These are phyloP conservation scores for Drosophila buzzatii DNA, from an alignment of 2,888 invertebrate genomes.

Conservation along the genomic window DNA sequence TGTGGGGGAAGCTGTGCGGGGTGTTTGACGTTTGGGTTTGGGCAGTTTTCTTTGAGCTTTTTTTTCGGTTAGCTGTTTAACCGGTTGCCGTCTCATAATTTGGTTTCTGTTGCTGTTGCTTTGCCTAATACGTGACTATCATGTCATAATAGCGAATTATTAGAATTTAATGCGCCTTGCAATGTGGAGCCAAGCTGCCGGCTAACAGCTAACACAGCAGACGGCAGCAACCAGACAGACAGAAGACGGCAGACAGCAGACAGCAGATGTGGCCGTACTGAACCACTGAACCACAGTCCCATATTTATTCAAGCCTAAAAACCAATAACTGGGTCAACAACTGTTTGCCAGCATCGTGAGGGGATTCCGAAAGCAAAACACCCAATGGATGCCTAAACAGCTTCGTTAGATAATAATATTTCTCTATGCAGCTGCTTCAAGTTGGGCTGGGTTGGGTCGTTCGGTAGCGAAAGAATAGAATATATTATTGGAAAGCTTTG, in stretches of 20 bases:
- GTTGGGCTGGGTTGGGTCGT: neutral
- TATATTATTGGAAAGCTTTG: neutral
- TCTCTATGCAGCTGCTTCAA: neutral
- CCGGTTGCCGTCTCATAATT: constrained; percentile 78
- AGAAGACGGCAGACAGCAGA: constrained; percentile 14
- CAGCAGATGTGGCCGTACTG: constrained; percentile 37
- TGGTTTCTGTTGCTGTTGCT: constrained; percentile 65
- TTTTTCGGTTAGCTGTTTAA: constrained; percentile 57
- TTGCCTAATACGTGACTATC: constrained; percentile 80
- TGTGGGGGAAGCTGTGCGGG: neutral
- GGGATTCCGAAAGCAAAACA: constrained; percentile 22
- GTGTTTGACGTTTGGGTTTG: constrained; percentile 15
- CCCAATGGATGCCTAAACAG: constrained; percentile 7
- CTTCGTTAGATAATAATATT: constrained; percentile 21
- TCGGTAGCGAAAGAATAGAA: neutral
- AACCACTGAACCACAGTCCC: constrained; percentile 56
- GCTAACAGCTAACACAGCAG: constrained; percentile 19
- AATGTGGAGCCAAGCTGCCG: constrained; percentile 42
- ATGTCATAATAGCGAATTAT: constrained; percentile 81
- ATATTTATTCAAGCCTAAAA: constrained; percentile 58
- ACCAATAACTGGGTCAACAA: constrained; percentile 62
- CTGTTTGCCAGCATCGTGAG: constrained; percentile 35
- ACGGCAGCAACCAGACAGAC: constrained; percentile 17
- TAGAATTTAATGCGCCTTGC: constrained; percentile 77
- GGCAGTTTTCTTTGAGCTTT: constrained; percentile 15